These are phyloP conservation scores for Drosophila greeni DNA, from an alignment of 2,888 invertebrate species.

Conservation along the genomic window DNA sequence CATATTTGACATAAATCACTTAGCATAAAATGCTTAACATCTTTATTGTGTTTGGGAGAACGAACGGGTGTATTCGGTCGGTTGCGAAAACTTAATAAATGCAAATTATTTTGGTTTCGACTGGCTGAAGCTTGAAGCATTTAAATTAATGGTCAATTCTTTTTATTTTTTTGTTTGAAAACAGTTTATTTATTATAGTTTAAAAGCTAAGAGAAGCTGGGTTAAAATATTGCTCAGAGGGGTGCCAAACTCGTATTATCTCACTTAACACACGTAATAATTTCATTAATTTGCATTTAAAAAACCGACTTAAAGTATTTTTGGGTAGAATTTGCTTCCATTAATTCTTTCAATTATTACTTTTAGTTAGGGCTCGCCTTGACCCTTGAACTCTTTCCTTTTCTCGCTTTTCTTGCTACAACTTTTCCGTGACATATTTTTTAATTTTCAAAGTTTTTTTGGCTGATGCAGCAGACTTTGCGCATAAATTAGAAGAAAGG, in stretches of 20 bases:
- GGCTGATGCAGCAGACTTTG: constrained; percentile 35
- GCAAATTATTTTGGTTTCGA: constrained; percentile 25
- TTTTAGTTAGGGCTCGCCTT: constrained; percentile 18
- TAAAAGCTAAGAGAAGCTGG: neutral
- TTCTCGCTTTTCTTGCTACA: neutral
- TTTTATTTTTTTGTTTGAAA: constrained; percentile 3
- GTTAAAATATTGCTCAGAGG: neutral
- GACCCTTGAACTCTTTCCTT: constrained; percentile 21
- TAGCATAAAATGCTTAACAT: constrained; percentile 36
- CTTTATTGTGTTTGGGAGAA: constrained; percentile 28
- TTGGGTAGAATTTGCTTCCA: neutral
- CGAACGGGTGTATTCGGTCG: constrained; percentile 13
- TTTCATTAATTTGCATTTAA: neutral
- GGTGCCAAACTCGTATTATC: neutral
- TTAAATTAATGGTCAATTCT: constrained; percentile 19
- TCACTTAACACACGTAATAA: neutral
- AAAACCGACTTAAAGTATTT: neutral
- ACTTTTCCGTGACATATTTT: constrained; percentile 45
- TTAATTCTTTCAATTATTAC: constrained; percentile 45
- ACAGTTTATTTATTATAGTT: constrained; percentile 7
- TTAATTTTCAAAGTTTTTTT: constrained; percentile 53
- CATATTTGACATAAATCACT: constrained; percentile 36
- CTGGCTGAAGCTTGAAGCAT: constrained; percentile 11
- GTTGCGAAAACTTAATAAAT: constrained; percentile 27
- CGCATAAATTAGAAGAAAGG: constrained; percentile 58